These are phyloP conservation scores for Penaeus chinensis DNA, from an alignment of 1,140 invertebrate species.

Conservation along the genomic window DNA sequence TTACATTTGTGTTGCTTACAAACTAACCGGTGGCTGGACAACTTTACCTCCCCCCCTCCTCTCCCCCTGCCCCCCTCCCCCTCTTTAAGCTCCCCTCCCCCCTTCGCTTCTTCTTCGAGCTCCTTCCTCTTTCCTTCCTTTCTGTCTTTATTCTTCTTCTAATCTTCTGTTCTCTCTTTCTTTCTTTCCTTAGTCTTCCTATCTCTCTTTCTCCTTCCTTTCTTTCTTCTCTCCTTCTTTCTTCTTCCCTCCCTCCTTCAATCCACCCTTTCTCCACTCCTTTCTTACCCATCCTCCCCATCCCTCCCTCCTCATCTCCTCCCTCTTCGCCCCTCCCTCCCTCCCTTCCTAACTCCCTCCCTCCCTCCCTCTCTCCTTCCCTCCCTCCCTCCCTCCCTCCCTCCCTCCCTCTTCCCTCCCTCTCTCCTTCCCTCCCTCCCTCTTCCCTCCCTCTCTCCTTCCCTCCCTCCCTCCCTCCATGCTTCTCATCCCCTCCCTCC, in stretches of 20 bases:
- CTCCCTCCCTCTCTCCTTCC: background rate
- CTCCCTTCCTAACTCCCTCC: background rate
- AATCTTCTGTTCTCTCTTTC: too few relatives aligned
- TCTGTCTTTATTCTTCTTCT: too few relatives aligned
- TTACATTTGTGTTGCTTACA: too few relatives aligned
- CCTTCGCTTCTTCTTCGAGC: too few relatives aligned
- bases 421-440: slow-evolving; percentile 19
- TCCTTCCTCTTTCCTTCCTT: too few relatives aligned
- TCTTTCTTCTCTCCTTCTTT: too few relatives aligned
- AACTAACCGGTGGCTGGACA: too few relatives aligned
- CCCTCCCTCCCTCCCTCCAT: background rate
- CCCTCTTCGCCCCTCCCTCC: background rate
- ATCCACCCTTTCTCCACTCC: background rate
- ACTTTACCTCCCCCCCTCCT: too few relatives aligned
- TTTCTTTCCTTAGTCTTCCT: too few relatives aligned
- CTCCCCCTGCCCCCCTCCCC: too few relatives aligned
- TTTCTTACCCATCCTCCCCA: too few relatives aligned
- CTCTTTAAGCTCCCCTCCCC: background rate
- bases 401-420: slow-evolving; percentile 17
- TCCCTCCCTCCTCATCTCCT: background rate
- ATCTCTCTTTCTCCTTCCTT: too few relatives aligned
- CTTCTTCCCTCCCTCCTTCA: background rate
- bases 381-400: background rate
- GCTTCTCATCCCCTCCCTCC: background rate
- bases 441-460: background rate